A percentile compares a stretch with the other conserved stretches of the same genome.
These are phyloP conservation scores for Delphinapterus leucas DNA, from an alignment of 2,113 vertebrate species.

Conservation along the genomic window DNA sequence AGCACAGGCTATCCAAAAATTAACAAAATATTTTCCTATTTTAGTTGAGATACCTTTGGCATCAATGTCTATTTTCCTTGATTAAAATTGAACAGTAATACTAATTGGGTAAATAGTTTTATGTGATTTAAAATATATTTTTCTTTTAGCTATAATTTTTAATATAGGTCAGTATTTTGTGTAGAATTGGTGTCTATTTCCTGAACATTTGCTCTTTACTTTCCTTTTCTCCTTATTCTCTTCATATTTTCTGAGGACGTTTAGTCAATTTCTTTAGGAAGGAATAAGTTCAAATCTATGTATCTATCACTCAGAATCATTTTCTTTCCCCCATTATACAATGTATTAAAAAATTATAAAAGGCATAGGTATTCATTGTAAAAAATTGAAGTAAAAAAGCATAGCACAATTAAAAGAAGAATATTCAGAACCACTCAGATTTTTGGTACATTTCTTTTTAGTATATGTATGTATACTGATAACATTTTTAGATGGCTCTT, in stretches of 20 bases:
- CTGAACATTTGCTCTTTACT: neutral
- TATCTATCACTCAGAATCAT: neutral
- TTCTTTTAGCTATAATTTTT: conserved; percentile 1
- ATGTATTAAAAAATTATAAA: neutral
- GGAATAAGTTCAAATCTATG: neutral
- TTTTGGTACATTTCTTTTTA: neutral
- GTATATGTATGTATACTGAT: neutral
- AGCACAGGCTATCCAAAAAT: neutral
- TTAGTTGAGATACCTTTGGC: neutral
- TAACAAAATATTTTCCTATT: neutral
- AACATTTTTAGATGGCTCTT: neutral
- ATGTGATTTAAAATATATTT: neutral
- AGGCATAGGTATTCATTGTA: neutral
- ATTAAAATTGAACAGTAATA: neutral
- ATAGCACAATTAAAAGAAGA: neutral
- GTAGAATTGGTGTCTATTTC: neutral
- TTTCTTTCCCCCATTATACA: neutral
- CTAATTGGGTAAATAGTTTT: neutral
- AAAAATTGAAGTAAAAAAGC: neutral
- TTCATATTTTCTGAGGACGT: neutral
- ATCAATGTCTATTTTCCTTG: neutral
- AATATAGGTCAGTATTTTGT: neutral
- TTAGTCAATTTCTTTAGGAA: neutral
- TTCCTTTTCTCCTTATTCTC: neutral
- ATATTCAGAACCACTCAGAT: neutral